Evolutionary conservation across 1,140 invertebrate genomes (phyloP), one percentile per base, ranked within the genome.

Genomic region (Drosophila truncata): DNA sequence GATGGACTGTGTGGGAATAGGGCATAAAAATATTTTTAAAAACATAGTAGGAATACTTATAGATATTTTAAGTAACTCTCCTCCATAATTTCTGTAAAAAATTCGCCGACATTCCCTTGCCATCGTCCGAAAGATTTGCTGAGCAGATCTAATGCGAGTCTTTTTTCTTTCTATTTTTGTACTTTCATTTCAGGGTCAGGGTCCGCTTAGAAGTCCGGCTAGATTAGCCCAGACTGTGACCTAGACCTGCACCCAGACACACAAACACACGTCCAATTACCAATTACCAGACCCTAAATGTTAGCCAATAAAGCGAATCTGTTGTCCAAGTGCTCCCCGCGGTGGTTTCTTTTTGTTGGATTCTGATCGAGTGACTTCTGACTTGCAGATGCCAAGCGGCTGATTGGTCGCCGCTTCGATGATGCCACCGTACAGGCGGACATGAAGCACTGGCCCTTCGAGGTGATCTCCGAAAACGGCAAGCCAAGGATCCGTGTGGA

Each of bases 391-490:
- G 96, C 97, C 82, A 96, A 98, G 93, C 95, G 98, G 91, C 94
- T 99, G 78, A 99, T 99, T 92, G 98, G 98, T 37, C 96, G 98
- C 85, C 96, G 97, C 72, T 99, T 97, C 91, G 97, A 99, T 69
- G 98, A 99, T 93, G 77, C 95, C 11, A 95, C 96, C 20, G 97
- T 99, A 29, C 97, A 99, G 94, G 94, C 95, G 54, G 98, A 99
- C 90, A 98, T 99, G 96, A 98, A 98, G 93, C 97, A 99, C 92
- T 99, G 98, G 98, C 97, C 98, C 1, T 99, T 99, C 92, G 96
- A 96, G 71, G 98, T 99, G 1, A 93, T 98, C 66, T 97, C 95
- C 66, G 84, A 91, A 91, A 97, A 98, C 83, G 95, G 94, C 59
- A 98, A 98, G 94, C 98, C 94, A 91, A 98, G 96, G 93, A 98